Conservation (phyloP, 2,113 vertebrate species). For the Gasterosteus aculeatus region DNA sequence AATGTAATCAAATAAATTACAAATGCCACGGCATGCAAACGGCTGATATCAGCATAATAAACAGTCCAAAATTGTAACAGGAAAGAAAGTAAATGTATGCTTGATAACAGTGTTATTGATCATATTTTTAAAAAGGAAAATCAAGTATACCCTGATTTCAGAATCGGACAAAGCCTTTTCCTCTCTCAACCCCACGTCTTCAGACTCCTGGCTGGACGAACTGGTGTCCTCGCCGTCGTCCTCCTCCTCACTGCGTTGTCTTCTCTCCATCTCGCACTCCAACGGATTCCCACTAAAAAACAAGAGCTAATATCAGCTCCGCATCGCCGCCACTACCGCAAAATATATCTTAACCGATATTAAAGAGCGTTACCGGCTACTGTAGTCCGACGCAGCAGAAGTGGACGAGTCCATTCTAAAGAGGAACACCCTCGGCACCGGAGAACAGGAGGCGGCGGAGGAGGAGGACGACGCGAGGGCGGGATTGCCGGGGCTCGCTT, state of each 20-base stretch:
- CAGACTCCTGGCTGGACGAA: conserved; percentile 70
- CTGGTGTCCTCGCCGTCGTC: conserved; percentile 64
- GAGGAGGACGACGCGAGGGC: not conserved
- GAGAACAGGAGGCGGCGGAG: conserved; percentile 21
- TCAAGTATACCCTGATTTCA: conserved; percentile 82
- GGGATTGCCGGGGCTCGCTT: conserved; percentile 19
- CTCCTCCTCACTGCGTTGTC: conserved; percentile 61
- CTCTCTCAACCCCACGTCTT: conserved; percentile 70
- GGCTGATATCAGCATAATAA: not conserved
- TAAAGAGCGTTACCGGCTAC: conserved; percentile 56
- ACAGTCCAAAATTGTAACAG: not conserved
- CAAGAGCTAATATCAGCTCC: not conserved
- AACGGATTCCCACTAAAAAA: conserved; percentile 30
- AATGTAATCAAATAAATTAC: not conserved
- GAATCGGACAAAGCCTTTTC: conserved; percentile 83
- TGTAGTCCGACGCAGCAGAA: conserved; percentile 38
- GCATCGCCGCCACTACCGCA: not conserved
- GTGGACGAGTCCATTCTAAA: conserved; percentile 42
- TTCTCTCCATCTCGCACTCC: conserved; percentile 44
- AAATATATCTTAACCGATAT: not conserved
- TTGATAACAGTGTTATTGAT: no score
- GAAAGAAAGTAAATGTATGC: not conserved
- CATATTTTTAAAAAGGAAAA: no score
- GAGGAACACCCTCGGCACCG: conserved; percentile 34
- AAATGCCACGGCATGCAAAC: not conserved